These are phyloP conservation scores for Epizoanthus ramosus DNA, from an alignment of 92 coral and sea anemone genomes.

Conservation along the genomic window DNA sequence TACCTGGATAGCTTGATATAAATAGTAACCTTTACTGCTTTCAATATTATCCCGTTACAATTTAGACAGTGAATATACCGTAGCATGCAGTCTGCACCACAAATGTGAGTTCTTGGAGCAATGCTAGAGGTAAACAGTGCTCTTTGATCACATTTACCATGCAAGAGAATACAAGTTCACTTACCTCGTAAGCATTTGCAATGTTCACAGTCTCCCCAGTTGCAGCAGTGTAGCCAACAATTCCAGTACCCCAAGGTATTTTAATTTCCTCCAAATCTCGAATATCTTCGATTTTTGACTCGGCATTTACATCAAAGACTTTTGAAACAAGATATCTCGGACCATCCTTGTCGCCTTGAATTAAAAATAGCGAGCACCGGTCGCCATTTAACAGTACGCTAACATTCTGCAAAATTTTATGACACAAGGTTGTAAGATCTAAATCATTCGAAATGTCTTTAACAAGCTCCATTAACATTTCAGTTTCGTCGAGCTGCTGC, in stretches of 20 bases:
- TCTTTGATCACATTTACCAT: constrained; percentile 34
- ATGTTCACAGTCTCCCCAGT: constrained; percentile 98
- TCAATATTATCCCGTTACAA: constrained; percentile 22
- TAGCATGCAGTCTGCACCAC: background rate
- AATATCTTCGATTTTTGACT: constrained; percentile 96
- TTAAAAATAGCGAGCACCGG: constrained; percentile 97
- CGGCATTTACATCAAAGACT: constrained; percentile 99
- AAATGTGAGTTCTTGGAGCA: background rate
- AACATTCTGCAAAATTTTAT: constrained; percentile 98
- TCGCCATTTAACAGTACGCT: constrained; percentile 97
- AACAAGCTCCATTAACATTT: constrained; percentile 96
- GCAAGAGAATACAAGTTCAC: constrained; percentile 2
- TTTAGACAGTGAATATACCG: background rate
- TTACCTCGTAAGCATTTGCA: constrained; percentile 96
- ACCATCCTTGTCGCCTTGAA: constrained; percentile 94
- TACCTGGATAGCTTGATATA: background rate
- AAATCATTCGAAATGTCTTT: constrained; percentile 98
- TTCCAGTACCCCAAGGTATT: constrained; percentile 97
- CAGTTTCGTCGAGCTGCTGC: constrained; percentile 96
- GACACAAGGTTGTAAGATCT: constrained; percentile 93
- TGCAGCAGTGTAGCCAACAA: constrained; percentile 96
- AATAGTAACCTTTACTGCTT: background rate
- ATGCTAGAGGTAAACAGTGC: constrained; percentile 2
- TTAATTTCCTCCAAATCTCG: constrained; percentile 95
- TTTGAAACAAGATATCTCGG: constrained; percentile 95